phyloP scores from a whole-genome alignment of 2,113 vertebrate species.

The Nesogale talazaci region DNA sequence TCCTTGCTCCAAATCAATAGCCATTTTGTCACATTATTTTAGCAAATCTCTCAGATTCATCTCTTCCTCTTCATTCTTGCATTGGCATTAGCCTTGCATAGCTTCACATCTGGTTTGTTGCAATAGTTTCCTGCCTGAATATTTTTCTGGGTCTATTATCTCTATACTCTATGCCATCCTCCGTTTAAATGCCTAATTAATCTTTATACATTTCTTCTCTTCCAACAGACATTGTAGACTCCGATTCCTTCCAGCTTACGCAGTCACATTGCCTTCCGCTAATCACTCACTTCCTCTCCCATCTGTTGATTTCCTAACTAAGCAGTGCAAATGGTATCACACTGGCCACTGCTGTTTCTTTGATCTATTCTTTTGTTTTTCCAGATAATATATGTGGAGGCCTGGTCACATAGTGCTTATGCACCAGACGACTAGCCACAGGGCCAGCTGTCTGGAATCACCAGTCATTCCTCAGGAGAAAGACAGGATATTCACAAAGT shows the following conservation, averaged over 20 bases:
- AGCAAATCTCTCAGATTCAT: conserved; percentile 35
- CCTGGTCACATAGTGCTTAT: too few species aligned
- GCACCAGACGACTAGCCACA: too few species aligned
- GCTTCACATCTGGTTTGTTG: conserved; percentile 50
- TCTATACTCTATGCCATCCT: background rate
- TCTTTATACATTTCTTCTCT: conserved; percentile 29
- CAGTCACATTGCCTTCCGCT: background rate
- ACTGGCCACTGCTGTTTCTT: background rate
- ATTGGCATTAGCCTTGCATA: background rate
- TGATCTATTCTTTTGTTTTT: background rate
- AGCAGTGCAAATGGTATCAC: background rate
- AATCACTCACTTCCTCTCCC: background rate
- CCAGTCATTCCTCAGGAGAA: too few species aligned
- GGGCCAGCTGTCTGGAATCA: too few species aligned
- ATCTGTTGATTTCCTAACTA: background rate
- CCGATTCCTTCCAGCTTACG: background rate
- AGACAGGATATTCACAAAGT: too few species aligned
- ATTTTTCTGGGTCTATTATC: conserved; percentile 38
- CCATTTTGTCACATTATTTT: conserved; percentile 61
- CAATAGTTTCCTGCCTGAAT: conserved; percentile 12
- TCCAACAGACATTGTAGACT: background rate
- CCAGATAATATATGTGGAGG: background rate
- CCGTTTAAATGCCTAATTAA: conserved; percentile 56
- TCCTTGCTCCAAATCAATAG: conserved; percentile 56
- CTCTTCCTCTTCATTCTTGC: conserved; percentile 28